Base-by-base conservation (phyloP, 1,140 invertebrate genomes). In the Zophobas atratus region DNA sequence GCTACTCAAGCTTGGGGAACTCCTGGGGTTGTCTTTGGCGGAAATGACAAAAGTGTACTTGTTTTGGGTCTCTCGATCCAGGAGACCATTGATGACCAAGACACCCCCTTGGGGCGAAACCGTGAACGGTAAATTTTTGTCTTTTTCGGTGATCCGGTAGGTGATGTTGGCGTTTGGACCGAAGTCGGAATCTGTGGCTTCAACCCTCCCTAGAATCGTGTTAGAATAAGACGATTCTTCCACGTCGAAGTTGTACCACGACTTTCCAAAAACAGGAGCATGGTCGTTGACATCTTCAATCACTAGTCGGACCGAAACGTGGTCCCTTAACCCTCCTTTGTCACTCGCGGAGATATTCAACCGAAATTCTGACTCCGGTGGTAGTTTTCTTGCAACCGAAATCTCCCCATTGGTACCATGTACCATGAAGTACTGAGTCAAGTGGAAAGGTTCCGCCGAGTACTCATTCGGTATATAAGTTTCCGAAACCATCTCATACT, bases 261-360 rank as follows among this genome's bases (percentile, higher is more conserved):
- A 89, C 81, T 94, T 92, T 77, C 92, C 92, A 80, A 97, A 98
- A 55, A 92, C 90, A 0, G 96, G 96, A 8, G 93, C 90, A 84
- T 97, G 95, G 83, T 97, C 93, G 84, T 98, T 98, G 0, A 96
- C 90, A 86, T 97, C 96, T 77, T 91, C 91, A 0, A 97, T 88
- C 38, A 89, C 87, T 0, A 93, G 86, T 70, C 92, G 90, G 0
- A 97, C 87, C 46, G 90, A 91, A 1, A 94, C 90, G 55, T 89
- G 88, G 70, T 95, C 92, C 60, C 88, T 90, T 0, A 96, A 85
- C 0, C 91, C 92, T 3, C 93, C 95, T 2, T 91, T 90, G 85
- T 98, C 96, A 2, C 88, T 89, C 0, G 94, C 95, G 0, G 92
- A 90, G 0, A 97, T 88, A 80, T 95, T 94, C 3, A 98, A 84